Percentiles rank a stretch among this genome's conserved stretches.
Evolutionary conservation across 2,113 vertebrate species (phyloP).

Genomic region (Triplophysa rosa): DNA sequence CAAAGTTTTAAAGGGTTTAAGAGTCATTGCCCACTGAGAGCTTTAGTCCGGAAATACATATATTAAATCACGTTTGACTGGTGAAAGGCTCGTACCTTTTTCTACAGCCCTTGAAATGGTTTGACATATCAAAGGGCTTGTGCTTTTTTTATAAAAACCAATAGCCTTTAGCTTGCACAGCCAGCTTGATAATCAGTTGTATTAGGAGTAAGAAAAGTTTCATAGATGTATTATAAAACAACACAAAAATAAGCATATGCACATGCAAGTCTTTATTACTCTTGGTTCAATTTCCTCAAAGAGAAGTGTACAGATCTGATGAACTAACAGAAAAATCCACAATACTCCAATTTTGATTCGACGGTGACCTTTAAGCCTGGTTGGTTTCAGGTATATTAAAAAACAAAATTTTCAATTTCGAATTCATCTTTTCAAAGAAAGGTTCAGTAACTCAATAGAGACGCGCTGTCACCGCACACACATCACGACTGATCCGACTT

Average conservation of each 20-base stretch:
- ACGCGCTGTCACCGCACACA: not conserved
- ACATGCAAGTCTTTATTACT: not conserved
- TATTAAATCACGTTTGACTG: not conserved
- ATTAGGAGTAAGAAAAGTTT: no score
- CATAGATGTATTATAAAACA: no score
- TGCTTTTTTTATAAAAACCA: not conserved
- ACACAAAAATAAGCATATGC: not conserved
- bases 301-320: no score
- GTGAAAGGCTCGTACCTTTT: not conserved
- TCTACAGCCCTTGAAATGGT: not conserved
- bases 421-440: not conserved
- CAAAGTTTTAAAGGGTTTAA: conserved; percentile 11
- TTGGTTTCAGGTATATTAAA: not conserved
- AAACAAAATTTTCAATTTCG: not conserved
- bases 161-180: not conserved
- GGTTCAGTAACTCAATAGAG: not conserved
- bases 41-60: not conserved
- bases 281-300: not conserved
- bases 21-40: not conserved
- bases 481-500: not conserved
- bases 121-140: not conserved
- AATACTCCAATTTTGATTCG: no score
- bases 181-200: no score
- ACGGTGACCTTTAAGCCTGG: not conserved
- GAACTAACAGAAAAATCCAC: not conserved